Evolutionary conservation across 2,888 invertebrate species (phyloP), one percentile per base, ranked within the genome.

Genomic region (Cheilosia urbana): DNA sequence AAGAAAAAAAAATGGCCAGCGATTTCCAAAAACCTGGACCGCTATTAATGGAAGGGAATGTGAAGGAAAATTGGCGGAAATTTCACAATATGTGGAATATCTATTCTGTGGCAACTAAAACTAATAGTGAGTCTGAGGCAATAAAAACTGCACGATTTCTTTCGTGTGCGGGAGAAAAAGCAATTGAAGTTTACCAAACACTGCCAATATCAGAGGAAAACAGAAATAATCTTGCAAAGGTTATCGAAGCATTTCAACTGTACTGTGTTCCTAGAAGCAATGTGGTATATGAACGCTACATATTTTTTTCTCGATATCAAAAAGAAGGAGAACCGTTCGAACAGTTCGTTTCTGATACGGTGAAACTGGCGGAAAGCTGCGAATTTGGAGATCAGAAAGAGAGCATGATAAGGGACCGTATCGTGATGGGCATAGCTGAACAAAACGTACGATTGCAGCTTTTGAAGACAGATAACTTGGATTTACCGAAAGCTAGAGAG

Each of bases 191-290:
- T 37, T 62, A 45, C 24, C 37, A 40, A 34, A 49, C 71, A 11
- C 55, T 63, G 1, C 51, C 57, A 51, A 53, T 78, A 63, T n/a
- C 30, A 42, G 71, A 62, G 5, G 63, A 3, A 15, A 5, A 71
- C 60, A 63, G 51, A 45, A 55, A 57, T 40, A 60, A 17, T 7
- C 24, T 72, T 2, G 0, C 40, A 45, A 17, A 45, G 17, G 62
- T 45, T 45, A 47, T 60, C 1, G 40, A 58, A n/a, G 71, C 60
- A 60, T 71, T 69, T 60, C 13, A 58, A 45, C 6, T 15, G 21
- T 72, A 72, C 34, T 73, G 63, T 55, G 63, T 73, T 21, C 63
- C 75, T 19, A 55, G 65, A 11, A 75, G 51, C 19, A 75, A 75
- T 42, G 55, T 75, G 21, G 65, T 75, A 11, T 75, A 65, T 34